Evolutionary conservation across 2,888 invertebrate genomes (phyloP).

Genomic region (Bursaphelenchus okinawaensis): DNA sequence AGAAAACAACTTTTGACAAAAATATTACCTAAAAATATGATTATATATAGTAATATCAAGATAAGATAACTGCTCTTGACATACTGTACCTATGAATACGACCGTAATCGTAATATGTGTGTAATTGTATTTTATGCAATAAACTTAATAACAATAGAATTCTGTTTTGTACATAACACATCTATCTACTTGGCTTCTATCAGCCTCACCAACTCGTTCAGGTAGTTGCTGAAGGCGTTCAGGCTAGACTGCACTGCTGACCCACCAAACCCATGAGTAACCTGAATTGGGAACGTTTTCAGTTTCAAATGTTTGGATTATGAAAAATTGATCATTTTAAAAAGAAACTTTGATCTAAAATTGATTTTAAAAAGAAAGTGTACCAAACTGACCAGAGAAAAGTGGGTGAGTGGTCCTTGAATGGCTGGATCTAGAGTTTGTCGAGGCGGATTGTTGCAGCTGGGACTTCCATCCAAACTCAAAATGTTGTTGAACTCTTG

Average conservation of each 20-base stretch:
- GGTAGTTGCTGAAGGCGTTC: slow-evolving; percentile 28
- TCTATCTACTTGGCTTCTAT: slow-evolving; percentile 30
- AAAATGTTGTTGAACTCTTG: slow-evolving; percentile 34
- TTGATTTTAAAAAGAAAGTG: no score
- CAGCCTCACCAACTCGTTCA: slow-evolving; percentile 35
- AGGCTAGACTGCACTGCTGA: slow-evolving; percentile 36
- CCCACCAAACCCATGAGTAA: slow-evolving; percentile 40
- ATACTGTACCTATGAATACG: no score
- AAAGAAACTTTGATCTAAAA: no score
- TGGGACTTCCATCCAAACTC: slow-evolving; percentile 34
- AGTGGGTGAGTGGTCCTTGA: slow-evolving; percentile 35
- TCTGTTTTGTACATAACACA: neutral
- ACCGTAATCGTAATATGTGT: no score
- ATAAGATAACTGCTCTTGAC: no score
- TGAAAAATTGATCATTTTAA: slow-evolving; percentile 1
- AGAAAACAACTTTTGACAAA: no score
- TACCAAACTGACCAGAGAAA: slow-evolving; percentile 30
- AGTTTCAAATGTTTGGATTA: neutral
- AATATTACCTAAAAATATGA: no score
- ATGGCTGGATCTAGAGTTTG: slow-evolving; percentile 32
- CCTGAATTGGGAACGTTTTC: slow-evolving; percentile 16
- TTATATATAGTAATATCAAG: no score
- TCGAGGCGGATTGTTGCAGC: slow-evolving; percentile 24
- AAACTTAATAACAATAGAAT: neutral
- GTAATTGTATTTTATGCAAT: neutral